Base-by-base conservation (phyloP, 2,888 invertebrate species). In the Hartigia nigra region DNA sequence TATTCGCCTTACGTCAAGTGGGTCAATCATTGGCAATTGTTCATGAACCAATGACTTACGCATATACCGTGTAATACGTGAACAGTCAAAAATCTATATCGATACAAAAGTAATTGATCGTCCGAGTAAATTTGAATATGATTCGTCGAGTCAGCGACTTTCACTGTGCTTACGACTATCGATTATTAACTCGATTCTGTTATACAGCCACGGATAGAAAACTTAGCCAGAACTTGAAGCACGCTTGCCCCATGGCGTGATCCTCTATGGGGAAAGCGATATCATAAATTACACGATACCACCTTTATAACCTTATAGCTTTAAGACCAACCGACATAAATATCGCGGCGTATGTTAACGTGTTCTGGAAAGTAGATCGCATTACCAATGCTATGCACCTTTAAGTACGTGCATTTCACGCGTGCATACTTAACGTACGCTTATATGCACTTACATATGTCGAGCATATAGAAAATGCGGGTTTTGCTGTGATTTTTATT, bases 1-100 rank as follows among this genome's bases (percentile, higher is more conserved):
- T 77, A 77, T 69, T 75, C 78, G 77, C 75, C 70, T 79, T n/a
- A 69, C 74, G 70, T 77, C 77, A 77, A 80, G 78, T 80, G 79
- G 69, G 69, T 31, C 77, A 12, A 69, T 69, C 74, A 70, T 76
- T 74, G 14, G 77, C 74, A 80, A 75, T 77, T 76, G 77, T 32
- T 75, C 76, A n/a, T 75, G 37, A 39, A 23, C 32, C 12, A 23
- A 23, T 37, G 31, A 12, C 3, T 34, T 35, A 74, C 14, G 5
- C 23, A 75, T 74, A 74, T 75, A 35, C n/a, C 12, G 37, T 3
- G 75, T 35, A 14, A 69, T 3, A 69, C 35, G 23, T 23, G 9
- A 9, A 55, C 23, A 55, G 23, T 55, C 9, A 5, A 55, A 23
- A 23, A 23, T 23, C 9, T 0, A 55, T 23, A 39, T 23, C 34